Base-by-base conservation (phyloP, 2,113 vertebrate species). In the Coturnix japonica region DNA sequence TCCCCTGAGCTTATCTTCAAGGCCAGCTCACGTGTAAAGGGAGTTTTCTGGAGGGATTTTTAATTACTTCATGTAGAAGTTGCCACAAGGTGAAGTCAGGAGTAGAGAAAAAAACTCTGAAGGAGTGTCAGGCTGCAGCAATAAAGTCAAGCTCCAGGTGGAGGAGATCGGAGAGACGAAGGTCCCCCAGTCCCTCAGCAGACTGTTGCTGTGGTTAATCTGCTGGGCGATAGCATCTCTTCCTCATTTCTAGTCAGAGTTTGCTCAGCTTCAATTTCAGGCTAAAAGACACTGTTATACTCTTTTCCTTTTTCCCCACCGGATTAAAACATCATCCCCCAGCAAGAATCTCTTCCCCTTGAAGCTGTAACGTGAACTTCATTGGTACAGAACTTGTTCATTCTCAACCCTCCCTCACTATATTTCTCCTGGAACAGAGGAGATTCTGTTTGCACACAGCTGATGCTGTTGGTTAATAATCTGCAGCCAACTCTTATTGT, bases 241-340 rank as follows among this genome's bases (percentile, higher is more conserved):
- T 77, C 84, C 60, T 81, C 71, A n/a, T 78, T 88, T 87, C 70
- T 65, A 77, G 33, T 53, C 71, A 84, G 80, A 69, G 63, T 78
- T 81, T 74, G 31, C n/a, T 49, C 28, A 74, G 84, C 56, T 91
- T 94, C 80, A 70, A 10, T 92, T 91, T 88, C 87, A 81, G 31
- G 49, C 5, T 85, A 33, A 44, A 73, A 54, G 76, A 35, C 85
- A 31, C 51, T 73, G 44, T 70, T 87, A 69, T 65, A 61, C 5
- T 25, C 13, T 31, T 37, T 65, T 4, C 14, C 14, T 57, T 47
- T 13, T 23, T 7, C 26, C 6, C 19, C 41, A 30, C 5, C 35
- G 22, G 37, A 30, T 80, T 76, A 53, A 71, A 44, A 26, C 54
- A 17, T 39, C 41, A 46, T 28, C 14, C 43, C 16, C 28, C 47